Evolutionary conservation across 2,113 vertebrate genomes (phyloP).

Genomic region (Gymnobelideus leadbeateri): DNA sequence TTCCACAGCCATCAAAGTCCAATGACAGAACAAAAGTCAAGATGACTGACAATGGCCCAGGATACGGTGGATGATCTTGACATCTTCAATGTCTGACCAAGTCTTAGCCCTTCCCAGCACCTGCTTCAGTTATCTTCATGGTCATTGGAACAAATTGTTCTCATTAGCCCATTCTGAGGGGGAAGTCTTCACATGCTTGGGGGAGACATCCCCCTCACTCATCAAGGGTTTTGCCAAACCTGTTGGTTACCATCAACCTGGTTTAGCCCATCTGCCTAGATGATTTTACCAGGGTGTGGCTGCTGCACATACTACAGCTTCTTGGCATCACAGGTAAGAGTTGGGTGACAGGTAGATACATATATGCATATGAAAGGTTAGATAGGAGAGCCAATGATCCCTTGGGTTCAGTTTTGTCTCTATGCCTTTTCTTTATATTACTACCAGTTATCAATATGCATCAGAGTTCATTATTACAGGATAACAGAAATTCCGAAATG

Average conservation of each 20-base stretch:
- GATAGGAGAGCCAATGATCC: background rate
- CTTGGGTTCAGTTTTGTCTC: background rate
- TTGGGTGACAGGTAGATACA: background rate
- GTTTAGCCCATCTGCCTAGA: no score
- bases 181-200: background rate
- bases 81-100: background rate
- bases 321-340: no score
- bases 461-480: background rate
- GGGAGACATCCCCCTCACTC: background rate
- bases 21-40: background rate
- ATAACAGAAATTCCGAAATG: background rate
- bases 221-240: no score
- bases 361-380: background rate
- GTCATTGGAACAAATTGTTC: background rate
- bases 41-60: background rate
- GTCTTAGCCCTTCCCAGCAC: background rate
- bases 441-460: background rate
- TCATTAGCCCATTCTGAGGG: background rate
- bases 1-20: background rate
- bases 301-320: no score
- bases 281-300: no score
- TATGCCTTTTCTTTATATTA: background rate
- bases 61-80: background rate
- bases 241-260: no score
- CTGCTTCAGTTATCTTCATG: background rate